Percentiles rank a stretch among this genome's conserved stretches.
These are phyloP conservation scores for Graphium colonna DNA, from an alignment of 2,888 invertebrate genomes.

Conservation along the genomic window DNA sequence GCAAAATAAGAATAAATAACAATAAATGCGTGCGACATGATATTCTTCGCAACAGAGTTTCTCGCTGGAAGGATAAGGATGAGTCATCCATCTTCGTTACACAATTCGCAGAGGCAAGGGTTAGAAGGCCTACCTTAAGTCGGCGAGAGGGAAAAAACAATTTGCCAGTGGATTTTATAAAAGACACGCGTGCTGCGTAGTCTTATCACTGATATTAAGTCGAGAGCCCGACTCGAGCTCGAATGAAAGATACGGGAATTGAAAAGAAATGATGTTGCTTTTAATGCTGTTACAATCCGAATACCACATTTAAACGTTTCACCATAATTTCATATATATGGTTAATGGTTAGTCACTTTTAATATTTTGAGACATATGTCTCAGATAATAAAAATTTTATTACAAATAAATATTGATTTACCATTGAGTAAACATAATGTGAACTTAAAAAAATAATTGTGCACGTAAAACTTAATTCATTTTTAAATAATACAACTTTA, in stretches of 20 bases:
- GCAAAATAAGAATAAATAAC: slow-evolving; percentile 30
- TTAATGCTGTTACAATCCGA: background rate
- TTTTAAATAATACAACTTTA: too few species aligned
- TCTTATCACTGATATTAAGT: slow-evolving; percentile 36
- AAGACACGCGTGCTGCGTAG: slow-evolving; percentile 27
- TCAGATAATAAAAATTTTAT: too few species aligned
- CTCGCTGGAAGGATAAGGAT: slow-evolving; percentile 40
- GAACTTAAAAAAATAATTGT: too few species aligned
- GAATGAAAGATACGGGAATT: slow-evolving; percentile 2
- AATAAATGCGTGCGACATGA: slow-evolving; percentile 29
- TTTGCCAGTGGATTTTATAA: slow-evolving; percentile 43
- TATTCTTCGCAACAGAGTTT: slow-evolving; percentile 28
- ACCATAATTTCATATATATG: too few species aligned
- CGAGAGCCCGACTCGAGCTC: slow-evolving; percentile 4
- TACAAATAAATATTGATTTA: too few species aligned
- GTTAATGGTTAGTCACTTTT: too few species aligned
- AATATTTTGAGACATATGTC: too few species aligned
- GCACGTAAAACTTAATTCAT: too few species aligned
- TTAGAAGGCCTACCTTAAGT: slow-evolving; percentile 38
- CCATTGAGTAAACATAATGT: too few species aligned
- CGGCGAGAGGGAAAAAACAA: slow-evolving; percentile 39
- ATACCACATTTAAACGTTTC: too few species aligned
- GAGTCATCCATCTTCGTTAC: slow-evolving; percentile 64
- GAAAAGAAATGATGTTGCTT: slow-evolving; percentile 10
- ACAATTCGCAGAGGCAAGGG: slow-evolving; percentile 49